These are phyloP conservation scores for Aix galericulata DNA, from an alignment of 2,113 vertebrate genomes.

Conservation along the genomic window DNA sequence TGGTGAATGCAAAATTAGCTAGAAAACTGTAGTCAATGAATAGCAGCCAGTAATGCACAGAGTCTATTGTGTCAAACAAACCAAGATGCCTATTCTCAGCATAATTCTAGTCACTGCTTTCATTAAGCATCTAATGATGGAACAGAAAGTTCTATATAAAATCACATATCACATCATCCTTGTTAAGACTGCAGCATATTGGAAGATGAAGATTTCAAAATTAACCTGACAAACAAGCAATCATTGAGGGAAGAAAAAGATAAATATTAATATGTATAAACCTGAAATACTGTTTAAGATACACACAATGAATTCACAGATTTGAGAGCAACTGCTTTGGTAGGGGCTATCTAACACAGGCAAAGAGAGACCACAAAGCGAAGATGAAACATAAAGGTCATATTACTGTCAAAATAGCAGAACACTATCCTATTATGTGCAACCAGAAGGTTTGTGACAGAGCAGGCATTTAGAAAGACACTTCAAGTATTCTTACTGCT, in stretches of 20 bases:
- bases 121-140: not conserved
- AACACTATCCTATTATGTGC: not conserved
- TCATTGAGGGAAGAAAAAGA: not conserved
- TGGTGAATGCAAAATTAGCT: not conserved
- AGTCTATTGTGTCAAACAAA: not conserved
- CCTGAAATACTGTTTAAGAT: not conserved
- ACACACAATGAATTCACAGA: not conserved
- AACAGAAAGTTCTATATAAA: not conserved
- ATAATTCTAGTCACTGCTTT: not conserved
- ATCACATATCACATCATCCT: not conserved
- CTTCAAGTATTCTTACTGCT: not conserved
- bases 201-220: not conserved
- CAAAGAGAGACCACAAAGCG: not conserved
- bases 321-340: not conserved
- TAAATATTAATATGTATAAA: not conserved
- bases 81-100: not conserved
- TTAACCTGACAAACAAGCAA: not conserved
- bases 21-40: not conserved
- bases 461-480: not conserved
- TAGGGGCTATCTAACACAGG: not conserved
- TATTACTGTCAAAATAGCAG: not conserved
- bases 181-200: not conserved
- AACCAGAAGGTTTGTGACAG: not conserved
- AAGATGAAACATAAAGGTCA: not conserved
- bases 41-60: fast-evolving